Percentiles rank a stretch among this genome's conserved stretches.
phyloP scores from a whole-genome alignment of 2,797 vertebrate species.

The Myioborus melanocephalus region DNA sequence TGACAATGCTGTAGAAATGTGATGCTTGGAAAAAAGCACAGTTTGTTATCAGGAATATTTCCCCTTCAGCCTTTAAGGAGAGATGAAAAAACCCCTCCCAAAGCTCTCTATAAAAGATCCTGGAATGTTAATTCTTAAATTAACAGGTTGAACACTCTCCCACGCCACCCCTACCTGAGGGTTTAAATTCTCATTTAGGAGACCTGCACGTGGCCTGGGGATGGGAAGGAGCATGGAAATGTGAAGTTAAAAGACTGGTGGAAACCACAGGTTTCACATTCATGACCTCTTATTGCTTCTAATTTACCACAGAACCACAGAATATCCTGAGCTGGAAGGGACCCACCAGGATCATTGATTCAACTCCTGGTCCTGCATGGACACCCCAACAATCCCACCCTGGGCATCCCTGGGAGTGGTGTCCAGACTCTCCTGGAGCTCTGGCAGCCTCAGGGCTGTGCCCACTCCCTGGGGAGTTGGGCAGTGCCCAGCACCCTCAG shows the following conservation, averaged over 20 bases:
- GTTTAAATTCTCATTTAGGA: neutral
- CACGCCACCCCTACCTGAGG: neutral
- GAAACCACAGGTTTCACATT: neutral
- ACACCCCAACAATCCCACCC: neutral
- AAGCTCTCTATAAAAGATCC: neutral
- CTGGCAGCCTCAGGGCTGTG: rapidly evolving
- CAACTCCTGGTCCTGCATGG: neutral
- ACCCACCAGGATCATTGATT: neutral
- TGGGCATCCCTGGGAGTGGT: rapidly evolving
- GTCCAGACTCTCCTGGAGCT: neutral
- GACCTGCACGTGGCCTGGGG: neutral
- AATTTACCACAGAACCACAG: neutral
- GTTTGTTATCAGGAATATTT: neutral
- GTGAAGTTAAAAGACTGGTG: neutral
- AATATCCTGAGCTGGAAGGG: neutral
- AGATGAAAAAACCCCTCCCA: neutral
- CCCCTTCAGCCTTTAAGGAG: neutral
- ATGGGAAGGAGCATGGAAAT: neutral
- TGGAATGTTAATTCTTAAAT: neutral
- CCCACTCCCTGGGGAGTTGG: neutral
- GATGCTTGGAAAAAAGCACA: neutral
- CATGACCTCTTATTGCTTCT: neutral
- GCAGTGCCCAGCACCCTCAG: neutral
- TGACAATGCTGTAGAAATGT: neutral
- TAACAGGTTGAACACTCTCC: neutral